Base-by-base conservation (phyloP, 2,797 vertebrate genomes). In the Rhyacichthys aspro region DNA sequence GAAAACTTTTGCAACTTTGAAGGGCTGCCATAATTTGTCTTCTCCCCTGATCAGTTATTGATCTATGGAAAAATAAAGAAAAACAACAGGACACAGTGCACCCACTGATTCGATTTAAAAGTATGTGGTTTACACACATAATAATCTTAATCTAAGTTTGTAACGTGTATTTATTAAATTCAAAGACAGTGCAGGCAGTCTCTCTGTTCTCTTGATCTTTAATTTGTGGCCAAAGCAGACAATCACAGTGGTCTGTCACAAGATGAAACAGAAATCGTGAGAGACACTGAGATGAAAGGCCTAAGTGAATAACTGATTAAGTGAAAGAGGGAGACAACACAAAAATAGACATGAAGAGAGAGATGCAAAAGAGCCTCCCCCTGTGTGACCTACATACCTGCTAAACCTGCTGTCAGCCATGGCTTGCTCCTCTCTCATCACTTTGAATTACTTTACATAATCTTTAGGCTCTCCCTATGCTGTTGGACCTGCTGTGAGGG, bases 401-500 rank as follows among this genome's bases (percentile, higher is more conserved):
- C 82, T 84, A 88, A 87, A 91, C 79, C 83, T 83, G 83, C 90
- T 90, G 89, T 91, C 90, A 90, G 83, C 78, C 80, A 74, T 77
- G 81, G 85, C 89, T 83, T 76, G 76, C 70, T 82, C 83, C 57
- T 85, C 82, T 87, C 86, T 75, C 83, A 88, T 88, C 89, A 88
- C 87, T 79, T 59, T 79, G 81, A 90, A 90, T 88, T 84, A 89
- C 86, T 93, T 92, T 86, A 89, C 91, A 92, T 91, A 90, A 90
- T 90, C 85, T 88, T 79, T 65, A 78, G 80, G 82, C 74, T 76
- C 83, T 85, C 63, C 67, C 41, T 28, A 62, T 32, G 54, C 74
- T 63, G 59, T 72, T 42, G 50, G 60, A 46, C 55, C 55, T 59
- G 69, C 78, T 66, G 78, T 65, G 62, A 55, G 55, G 78, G 59